Conservation (phyloP, 1,140 invertebrate species). For the Zaprionus tsacasi region DNA sequence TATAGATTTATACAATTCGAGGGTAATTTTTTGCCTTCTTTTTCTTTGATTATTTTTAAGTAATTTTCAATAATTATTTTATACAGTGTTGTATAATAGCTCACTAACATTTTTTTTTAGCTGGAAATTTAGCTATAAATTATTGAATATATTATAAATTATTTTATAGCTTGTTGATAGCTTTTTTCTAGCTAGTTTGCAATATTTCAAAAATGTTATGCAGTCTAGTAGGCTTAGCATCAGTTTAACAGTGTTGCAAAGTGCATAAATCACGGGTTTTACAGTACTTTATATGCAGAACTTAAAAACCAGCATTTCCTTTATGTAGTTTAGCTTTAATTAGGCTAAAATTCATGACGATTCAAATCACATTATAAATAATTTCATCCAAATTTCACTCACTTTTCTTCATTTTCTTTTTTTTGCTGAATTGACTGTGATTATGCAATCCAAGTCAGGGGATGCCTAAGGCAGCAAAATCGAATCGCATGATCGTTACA, state of each 20-base stretch:
- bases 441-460: constrained; percentile 25
- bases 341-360: not conserved
- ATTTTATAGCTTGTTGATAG: too few relatives aligned
- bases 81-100: not conserved
- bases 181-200: too few relatives aligned
- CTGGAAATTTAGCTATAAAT: not conserved
- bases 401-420: not conserved
- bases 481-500: constrained; percentile 48
- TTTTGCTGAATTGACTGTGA: constrained; percentile 11
- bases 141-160: too few relatives aligned
- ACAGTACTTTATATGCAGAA: not conserved
- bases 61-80: not conserved
- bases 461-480: constrained; percentile 19
- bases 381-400: not conserved
- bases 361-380: not conserved
- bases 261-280: not conserved
- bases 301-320: not conserved
- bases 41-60: not conserved
- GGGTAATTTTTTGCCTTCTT: not conserved
- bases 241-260: not conserved
- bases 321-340: not conserved
- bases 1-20: not conserved
- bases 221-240: not conserved
- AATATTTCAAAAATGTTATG: too few relatives aligned
- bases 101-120: not conserved